Conservation (phyloP, 2,888 invertebrate species). For the Drosophila melanosoma region DNA sequence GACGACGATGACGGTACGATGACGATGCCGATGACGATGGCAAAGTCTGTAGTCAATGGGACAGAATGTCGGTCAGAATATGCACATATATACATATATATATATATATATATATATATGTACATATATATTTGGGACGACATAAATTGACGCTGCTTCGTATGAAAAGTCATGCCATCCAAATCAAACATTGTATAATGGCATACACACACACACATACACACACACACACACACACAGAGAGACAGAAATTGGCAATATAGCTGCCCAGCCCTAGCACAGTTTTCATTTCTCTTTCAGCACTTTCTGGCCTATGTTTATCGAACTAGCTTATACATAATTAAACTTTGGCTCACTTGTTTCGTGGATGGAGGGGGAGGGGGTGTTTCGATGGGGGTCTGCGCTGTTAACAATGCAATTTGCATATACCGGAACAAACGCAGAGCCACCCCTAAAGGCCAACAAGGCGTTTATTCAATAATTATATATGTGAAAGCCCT, state of each 20-base stretch:
- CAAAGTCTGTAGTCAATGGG: slow-evolving; percentile 38
- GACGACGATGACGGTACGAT: slow-evolving; percentile 12
- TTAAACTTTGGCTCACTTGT: slow-evolving; percentile 30
- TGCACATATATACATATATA: background rate
- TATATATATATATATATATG: background rate
- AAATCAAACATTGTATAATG: slow-evolving; percentile 71
- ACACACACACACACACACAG: slow-evolving; percentile 10
- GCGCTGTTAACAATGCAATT: slow-evolving; percentile 20
- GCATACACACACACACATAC: slow-evolving; percentile 18
- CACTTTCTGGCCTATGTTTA: slow-evolving; percentile 2
- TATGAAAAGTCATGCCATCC: slow-evolving; percentile 73
- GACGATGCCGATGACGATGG: slow-evolving; percentile 45
- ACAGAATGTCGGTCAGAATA: slow-evolving; percentile 51
- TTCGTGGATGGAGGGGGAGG: background rate
- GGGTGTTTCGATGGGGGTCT: too few species aligned
- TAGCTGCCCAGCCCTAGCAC: slow-evolving; percentile 4
- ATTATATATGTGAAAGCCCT: background rate
- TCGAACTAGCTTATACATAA: slow-evolving; percentile 31
- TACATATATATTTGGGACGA: slow-evolving; percentile 32
- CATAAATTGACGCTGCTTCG: slow-evolving; percentile 51
- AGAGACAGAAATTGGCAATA: slow-evolving; percentile 27
- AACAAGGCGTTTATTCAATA: background rate
- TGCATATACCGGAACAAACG: slow-evolving; percentile 27
- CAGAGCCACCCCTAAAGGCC: background rate
- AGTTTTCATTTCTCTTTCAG: slow-evolving; percentile 5